Evolutionary conservation across 2,888 invertebrate genomes (phyloP).

Genomic region (Napeogenes sylphis): DNA sequence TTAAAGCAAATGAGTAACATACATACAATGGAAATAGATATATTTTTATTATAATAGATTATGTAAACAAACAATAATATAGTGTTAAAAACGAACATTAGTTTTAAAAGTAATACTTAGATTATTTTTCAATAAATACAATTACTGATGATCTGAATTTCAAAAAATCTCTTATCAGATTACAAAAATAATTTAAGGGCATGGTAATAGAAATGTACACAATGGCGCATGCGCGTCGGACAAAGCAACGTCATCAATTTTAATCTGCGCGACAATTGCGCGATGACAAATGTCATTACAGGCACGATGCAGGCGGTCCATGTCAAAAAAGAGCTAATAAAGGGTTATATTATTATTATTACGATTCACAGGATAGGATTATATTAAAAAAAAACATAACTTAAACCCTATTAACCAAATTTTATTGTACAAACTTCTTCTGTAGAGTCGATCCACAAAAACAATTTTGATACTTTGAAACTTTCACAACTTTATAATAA

Average conservation of each 20-base stretch:
- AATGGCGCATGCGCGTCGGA: slow-evolving; percentile 58
- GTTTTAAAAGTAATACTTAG: too few species aligned
- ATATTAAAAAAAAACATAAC: slow-evolving; percentile 35
- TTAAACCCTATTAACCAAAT: too few species aligned
- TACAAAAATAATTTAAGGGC: slow-evolving; percentile 45
- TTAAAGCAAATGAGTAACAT: background rate
- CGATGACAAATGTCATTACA: slow-evolving; percentile 77
- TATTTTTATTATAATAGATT: too few species aligned
- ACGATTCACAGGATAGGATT: slow-evolving; percentile 55
- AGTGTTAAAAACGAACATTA: too few species aligned
- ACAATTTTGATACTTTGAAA: slow-evolving; percentile 7
- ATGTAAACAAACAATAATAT: too few species aligned
- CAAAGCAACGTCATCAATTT: slow-evolving; percentile 77
- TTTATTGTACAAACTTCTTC: too few species aligned
- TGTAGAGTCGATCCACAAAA: background rate
- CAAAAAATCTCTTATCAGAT: slow-evolving; percentile 28
- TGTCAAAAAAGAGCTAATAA: slow-evolving; percentile 64
- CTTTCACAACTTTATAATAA: slow-evolving; percentile 23
- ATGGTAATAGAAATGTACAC: slow-evolving; percentile 53
- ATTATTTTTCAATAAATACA: too few species aligned
- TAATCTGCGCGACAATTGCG: slow-evolving; percentile 76
- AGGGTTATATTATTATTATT: slow-evolving; percentile 70
- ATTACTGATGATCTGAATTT: background rate
- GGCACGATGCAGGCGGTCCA: slow-evolving; percentile 61
- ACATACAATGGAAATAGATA: too few species aligned